Evolutionary conservation across 2,888 invertebrate species (phyloP).

Genomic region (Drosophila parthenogenetica): DNA sequence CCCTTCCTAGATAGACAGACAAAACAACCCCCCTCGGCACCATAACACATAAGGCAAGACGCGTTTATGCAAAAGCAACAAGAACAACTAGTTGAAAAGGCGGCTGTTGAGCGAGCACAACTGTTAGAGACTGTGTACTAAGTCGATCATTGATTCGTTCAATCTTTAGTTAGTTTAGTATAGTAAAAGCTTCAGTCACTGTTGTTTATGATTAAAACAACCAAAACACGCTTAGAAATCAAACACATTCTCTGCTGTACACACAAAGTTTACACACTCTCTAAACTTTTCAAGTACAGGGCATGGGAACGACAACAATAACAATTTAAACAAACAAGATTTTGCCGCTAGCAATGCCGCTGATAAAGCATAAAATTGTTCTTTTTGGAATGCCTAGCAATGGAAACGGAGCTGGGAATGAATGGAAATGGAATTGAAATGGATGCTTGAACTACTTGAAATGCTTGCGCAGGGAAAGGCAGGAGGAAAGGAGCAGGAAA

Average conservation of each 20-base stretch:
- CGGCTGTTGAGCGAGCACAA: not conserved
- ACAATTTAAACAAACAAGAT: conserved; percentile 57
- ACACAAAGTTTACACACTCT: not conserved
- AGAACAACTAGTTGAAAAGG: not conserved
- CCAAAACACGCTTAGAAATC: not conserved
- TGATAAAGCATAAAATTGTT: conserved; percentile 52
- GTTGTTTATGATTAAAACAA: too few species aligned
- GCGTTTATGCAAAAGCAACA: conserved; percentile 39
- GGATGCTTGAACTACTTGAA: conserved; percentile 27
- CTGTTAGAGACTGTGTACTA: not conserved
- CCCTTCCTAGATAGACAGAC: conserved; percentile 1
- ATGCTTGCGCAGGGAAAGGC: conserved; percentile 6
- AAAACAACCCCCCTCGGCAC: not conserved
- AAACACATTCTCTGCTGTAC: not conserved
- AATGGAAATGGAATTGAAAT: not conserved
- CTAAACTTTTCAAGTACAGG: not conserved
- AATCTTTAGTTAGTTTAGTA: too few species aligned
- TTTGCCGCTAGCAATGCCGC: conserved; percentile 42
- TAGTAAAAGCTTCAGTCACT: too few species aligned
- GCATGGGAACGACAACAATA: conserved; percentile 36
- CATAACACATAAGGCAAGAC: conserved; percentile 12
- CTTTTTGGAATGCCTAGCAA: conserved; percentile 7
- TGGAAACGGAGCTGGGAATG: not conserved
- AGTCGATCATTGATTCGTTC: too few species aligned
- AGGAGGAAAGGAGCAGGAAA: not conserved